Evolutionary conservation across 2,888 invertebrate species (phyloP).

Genomic region (Catocala nupta): DNA sequence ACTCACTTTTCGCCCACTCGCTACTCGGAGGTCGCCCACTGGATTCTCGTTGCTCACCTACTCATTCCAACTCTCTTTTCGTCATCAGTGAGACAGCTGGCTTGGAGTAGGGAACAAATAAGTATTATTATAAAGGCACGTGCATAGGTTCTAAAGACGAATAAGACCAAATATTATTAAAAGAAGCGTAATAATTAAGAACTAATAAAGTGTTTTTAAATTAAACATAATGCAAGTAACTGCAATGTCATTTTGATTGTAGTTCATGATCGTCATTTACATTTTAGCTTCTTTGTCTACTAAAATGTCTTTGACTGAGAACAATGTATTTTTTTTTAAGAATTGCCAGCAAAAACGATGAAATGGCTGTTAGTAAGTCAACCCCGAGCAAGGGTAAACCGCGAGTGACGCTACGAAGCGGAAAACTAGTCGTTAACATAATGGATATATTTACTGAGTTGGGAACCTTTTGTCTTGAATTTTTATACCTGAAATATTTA

Average conservation of each 20-base stretch:
- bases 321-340: slow-evolving; percentile 22
- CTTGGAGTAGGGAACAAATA: too few species aligned
- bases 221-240: neutral
- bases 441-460: slow-evolving; percentile 23
- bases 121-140: too few species aligned
- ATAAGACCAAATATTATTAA: too few species aligned
- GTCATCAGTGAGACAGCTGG: too few species aligned
- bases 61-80: too few species aligned
- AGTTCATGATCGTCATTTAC: slow-evolving; percentile 11
- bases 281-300: slow-evolving; percentile 6
- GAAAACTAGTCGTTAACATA: slow-evolving; percentile 47
- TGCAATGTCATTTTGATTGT: neutral
- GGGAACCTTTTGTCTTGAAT: slow-evolving; percentile 33
- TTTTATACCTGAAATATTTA: too few species aligned
- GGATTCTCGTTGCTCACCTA: too few species aligned
- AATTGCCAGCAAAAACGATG: slow-evolving; percentile 30
- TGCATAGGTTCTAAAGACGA: too few species aligned
- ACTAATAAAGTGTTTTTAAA: neutral
- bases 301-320: slow-evolving; percentile 23
- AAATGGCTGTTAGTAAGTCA: slow-evolving; percentile 29
- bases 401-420: slow-evolving; percentile 34
- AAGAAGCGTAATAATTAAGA: neutral
- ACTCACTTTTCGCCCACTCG: too few species aligned
- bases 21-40: too few species aligned
- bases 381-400: slow-evolving; percentile 45